Evolutionary conservation across 2,888 invertebrate genomes (phyloP).

Genomic region (Euplexia lucipara): DNA sequence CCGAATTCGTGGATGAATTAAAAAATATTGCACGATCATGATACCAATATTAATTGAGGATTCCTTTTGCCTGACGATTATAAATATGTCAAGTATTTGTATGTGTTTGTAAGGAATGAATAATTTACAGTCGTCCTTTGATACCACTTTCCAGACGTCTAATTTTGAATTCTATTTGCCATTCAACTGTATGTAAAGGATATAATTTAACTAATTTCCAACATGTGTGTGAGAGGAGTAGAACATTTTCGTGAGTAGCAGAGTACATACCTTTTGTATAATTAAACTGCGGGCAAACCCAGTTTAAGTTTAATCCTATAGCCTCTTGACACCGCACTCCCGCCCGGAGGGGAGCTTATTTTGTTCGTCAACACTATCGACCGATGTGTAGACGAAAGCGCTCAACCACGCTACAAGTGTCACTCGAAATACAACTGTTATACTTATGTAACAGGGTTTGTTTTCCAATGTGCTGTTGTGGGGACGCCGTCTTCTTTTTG

Average conservation of each 20-base stretch:
- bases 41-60: conserved; percentile 66
- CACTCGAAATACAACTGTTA: conserved; percentile 81
- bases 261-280: conserved; percentile 88
- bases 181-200: conserved; percentile 80
- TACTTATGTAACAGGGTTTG: conserved; percentile 75
- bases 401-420: conserved; percentile 79
- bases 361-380: conserved; percentile 90
- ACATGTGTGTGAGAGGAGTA: conserved; percentile 81
- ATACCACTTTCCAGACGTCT: conserved; percentile 77
- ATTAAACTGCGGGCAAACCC: conserved; percentile 89
- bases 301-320: conserved; percentile 91
- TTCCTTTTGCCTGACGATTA: conserved; percentile 62
- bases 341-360: conserved; percentile 87
- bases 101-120: conserved; percentile 67
- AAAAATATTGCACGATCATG: conserved; percentile 72
- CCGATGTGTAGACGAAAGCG: conserved; percentile 85
- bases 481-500: conserved; percentile 73
- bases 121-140: conserved; percentile 72
- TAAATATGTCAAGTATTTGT: conserved; percentile 56
- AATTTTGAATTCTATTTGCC: conserved; percentile 84
- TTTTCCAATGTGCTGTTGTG: conserved; percentile 74
- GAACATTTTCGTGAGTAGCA: conserved; percentile 82
- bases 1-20: conserved; percentile 72
- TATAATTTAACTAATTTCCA: conserved; percentile 87
- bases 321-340: conserved; percentile 90